Conservation (phyloP, 2,888 invertebrate species). For the Aporophyla nigra region DNA sequence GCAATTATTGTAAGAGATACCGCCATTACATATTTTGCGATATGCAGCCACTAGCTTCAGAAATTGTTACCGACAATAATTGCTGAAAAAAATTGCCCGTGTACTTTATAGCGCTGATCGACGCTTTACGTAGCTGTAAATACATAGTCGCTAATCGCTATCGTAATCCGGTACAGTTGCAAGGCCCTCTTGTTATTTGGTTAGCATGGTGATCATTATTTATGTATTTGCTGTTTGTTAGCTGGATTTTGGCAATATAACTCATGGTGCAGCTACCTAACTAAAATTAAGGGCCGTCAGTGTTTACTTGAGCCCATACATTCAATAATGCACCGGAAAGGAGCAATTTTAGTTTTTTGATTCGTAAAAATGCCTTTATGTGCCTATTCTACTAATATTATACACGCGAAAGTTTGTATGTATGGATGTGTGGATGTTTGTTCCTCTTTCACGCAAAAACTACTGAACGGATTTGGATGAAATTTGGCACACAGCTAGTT, state of each 20-base stretch:
- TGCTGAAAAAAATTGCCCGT: not conserved
- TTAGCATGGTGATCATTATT: constrained; percentile 57
- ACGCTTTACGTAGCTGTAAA: constrained; percentile 47
- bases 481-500: too few relatives aligned
- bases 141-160: constrained; percentile 63
- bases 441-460: too few relatives aligned
- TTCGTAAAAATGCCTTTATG: too few relatives aligned
- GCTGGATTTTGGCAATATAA: constrained; percentile 30
- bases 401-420: too few relatives aligned
- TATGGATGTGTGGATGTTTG: too few relatives aligned
- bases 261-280: not conserved
- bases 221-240: constrained; percentile 52
- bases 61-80: not conserved
- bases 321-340: too few relatives aligned
- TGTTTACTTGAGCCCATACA: too few relatives aligned
- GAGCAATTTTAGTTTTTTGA: too few relatives aligned
- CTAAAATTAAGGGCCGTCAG: too few relatives aligned
- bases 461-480: too few relatives aligned
- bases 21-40: not conserved
- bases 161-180: constrained; percentile 64
- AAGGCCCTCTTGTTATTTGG: constrained; percentile 59
- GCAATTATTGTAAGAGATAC: not conserved
- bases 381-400: too few relatives aligned
- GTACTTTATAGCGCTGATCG: constrained; percentile 1
- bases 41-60: not conserved